These are phyloP conservation scores for Zapornia atra DNA, from an alignment of 2,113 vertebrate species.

Conservation along the genomic window DNA sequence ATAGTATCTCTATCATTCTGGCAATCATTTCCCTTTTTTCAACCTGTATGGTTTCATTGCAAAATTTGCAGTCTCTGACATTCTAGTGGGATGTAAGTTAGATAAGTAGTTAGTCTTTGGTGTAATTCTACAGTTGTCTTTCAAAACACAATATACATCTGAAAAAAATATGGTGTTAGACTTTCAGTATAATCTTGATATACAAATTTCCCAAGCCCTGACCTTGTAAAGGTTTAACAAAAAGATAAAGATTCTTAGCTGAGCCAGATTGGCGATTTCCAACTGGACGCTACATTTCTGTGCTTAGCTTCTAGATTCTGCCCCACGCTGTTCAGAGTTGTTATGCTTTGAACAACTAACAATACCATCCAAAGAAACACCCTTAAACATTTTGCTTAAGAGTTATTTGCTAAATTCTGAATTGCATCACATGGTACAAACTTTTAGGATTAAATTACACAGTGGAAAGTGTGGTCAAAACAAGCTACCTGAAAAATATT, in stretches of 20 bases:
- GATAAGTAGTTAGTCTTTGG: background rate
- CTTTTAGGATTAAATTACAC: background rate
- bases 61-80: background rate
- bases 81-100: background rate
- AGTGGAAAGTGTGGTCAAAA: background rate
- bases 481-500: background rate
- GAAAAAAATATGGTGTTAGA: background rate
- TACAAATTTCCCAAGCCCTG: background rate
- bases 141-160: background rate
- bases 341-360: background rate
- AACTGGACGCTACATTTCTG: background rate
- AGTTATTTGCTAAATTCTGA: background rate
- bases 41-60: background rate
- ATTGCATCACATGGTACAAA: background rate
- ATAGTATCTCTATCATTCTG: background rate
- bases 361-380: background rate
- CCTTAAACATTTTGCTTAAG: background rate
- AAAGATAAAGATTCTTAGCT: background rate
- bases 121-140: background rate
- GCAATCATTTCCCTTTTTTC: background rate
- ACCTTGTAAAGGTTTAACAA: background rate
- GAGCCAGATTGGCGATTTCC: background rate
- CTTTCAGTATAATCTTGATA: background rate
- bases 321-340: background rate
- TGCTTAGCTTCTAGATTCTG: background rate